Conservation (phyloP, 2,888 invertebrate species). For the Pseudococcus jackbeardsleyi region DNA sequence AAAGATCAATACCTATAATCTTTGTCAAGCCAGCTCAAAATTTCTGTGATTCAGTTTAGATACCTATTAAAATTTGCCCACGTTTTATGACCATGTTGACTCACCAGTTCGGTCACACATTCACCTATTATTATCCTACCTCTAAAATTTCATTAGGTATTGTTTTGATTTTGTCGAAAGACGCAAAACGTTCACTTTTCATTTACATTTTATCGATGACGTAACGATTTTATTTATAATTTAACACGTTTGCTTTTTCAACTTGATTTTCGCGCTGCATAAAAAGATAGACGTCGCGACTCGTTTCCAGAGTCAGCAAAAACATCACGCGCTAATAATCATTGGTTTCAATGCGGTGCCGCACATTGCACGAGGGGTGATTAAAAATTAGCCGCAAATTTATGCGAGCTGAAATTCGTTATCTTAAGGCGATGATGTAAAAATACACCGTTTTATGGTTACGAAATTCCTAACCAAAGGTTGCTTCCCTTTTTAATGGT, state of each 20-base stretch:
- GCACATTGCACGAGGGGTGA: background rate
- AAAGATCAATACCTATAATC: too few relatives aligned
- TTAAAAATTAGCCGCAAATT: constrained; percentile 42
- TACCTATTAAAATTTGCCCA: background rate
- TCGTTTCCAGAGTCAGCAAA: constrained; percentile 11
- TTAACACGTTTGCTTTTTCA: background rate
- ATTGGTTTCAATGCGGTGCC: background rate
- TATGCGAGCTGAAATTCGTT: constrained; percentile 42
- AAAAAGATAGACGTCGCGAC: background rate
- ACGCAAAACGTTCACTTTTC: background rate
- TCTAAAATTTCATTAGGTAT: background rate
- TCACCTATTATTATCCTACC: background rate
- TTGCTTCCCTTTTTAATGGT: constrained; percentile 15
- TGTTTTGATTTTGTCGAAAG: constrained; percentile 4
- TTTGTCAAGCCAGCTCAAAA: too few relatives aligned
- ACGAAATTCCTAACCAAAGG: background rate
- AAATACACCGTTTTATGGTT: background rate
- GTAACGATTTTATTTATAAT: constrained; percentile 34
- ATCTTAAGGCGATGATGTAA: constrained; percentile 9
- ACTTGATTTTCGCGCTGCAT: background rate
- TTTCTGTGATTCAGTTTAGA: background rate
- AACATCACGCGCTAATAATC: constrained; percentile 26
- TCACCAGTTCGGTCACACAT: background rate
- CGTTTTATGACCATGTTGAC: background rate
- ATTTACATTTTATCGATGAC: constrained; percentile 29